Conservation (phyloP, 2,888 invertebrate genomes). For the Abrostola triplasia region DNA sequence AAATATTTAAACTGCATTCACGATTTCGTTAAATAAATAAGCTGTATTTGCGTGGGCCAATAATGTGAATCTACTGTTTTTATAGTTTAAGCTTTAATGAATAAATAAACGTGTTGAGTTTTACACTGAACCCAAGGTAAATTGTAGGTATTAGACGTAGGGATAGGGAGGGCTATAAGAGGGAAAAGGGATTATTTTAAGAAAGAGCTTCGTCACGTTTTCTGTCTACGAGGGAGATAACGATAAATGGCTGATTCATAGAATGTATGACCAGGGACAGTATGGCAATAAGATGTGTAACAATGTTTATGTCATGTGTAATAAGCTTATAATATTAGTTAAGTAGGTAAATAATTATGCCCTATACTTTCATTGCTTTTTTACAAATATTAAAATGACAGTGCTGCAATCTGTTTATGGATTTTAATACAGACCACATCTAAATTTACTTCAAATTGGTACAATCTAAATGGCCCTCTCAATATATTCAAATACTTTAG, state of each 20-base stretch:
- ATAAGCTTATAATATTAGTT: no score
- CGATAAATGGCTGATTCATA: conserved; percentile 6
- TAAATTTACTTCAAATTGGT: no score
- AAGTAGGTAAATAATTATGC: no score
- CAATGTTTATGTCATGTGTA: neutral
- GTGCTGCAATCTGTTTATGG: no score
- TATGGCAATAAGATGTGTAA: neutral
- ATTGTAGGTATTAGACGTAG: conserved; percentile 17
- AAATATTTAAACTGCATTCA: neutral
- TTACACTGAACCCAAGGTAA: conserved; percentile 8
- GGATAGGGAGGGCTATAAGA: conserved; percentile 2
- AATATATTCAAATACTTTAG: no score
- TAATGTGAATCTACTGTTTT: neutral
- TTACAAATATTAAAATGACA: no score
- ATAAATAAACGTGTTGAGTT: conserved; percentile 8
- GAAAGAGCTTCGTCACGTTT: conserved; percentile 7
- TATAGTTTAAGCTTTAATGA: neutral
- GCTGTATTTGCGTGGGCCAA: neutral
- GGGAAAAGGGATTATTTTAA: conserved; percentile 18
- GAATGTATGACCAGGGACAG: neutral
- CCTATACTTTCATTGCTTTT: no score
- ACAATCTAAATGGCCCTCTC: no score
- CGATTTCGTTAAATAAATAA: neutral
- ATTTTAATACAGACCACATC: no score
- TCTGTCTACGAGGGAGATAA: conserved; percentile 13